These are phyloP conservation scores for Apotomis turbidana DNA, from an alignment of 2,888 invertebrate genomes.

Conservation along the genomic window DNA sequence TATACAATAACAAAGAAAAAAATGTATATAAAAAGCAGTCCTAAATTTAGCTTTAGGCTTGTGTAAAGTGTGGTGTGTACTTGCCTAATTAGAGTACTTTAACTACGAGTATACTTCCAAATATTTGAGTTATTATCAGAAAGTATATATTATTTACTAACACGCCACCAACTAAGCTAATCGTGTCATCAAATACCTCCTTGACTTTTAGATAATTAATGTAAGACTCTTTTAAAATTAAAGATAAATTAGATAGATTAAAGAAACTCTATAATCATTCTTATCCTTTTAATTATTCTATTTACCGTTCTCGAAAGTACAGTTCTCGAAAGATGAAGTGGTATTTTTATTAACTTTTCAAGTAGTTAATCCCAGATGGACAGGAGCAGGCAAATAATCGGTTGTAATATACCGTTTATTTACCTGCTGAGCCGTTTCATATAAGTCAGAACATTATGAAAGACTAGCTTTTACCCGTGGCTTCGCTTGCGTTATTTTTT, in stretches of 20 bases:
- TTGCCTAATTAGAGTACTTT: no score
- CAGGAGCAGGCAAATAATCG: no score
- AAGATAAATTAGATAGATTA: conserved; percentile 24
- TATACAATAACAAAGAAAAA: no score
- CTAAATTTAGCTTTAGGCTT: no score
- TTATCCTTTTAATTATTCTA: conserved; percentile 22
- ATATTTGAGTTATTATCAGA: no score
- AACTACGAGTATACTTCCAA: no score
- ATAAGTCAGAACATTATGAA: background rate
- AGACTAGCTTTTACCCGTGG: background rate
- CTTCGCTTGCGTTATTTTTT: no score
- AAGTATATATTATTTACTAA: no score
- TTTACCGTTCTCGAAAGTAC: conserved; percentile 11
- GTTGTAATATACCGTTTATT: background rate
- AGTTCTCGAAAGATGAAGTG: conserved; percentile 17
- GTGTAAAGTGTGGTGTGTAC: no score
- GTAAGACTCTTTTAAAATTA: conserved; percentile 9
- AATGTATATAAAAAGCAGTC: no score
- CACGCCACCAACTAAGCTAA: no score
- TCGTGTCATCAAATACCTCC: background rate
- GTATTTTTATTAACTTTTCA: conserved; percentile 16
- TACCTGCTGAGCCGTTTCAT: background rate
- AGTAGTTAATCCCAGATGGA: conserved; percentile 1
- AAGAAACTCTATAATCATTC: conserved; percentile 8
- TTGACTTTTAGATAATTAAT: background rate